Conservation (phyloP, 2,113 vertebrate genomes). For the Hylia prasina region DNA sequence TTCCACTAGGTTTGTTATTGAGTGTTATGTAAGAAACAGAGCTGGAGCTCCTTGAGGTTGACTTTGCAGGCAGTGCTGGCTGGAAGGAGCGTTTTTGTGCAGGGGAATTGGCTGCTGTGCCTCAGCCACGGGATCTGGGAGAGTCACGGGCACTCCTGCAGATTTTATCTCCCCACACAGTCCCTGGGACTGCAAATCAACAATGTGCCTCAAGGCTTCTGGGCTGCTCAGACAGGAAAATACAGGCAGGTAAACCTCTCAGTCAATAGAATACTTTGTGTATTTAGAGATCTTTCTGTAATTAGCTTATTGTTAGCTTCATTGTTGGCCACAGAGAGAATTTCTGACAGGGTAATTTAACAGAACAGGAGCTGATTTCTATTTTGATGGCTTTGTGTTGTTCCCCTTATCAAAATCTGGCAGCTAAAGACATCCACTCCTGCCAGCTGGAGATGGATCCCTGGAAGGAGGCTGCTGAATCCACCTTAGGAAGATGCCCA, state of each 20-base stretch:
- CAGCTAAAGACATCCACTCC: background rate
- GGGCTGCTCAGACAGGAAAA: background rate
- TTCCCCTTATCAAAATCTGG: background rate
- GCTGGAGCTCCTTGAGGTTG: conserved; percentile 23
- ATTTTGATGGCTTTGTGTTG: background rate
- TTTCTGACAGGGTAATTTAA: background rate
- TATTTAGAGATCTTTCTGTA: background rate
- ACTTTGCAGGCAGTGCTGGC: conserved; percentile 33
- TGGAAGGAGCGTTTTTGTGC: background rate
- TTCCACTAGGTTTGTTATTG: background rate
- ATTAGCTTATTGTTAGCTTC: background rate
- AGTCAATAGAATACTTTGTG: too few relatives aligned
- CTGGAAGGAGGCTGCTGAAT: background rate
- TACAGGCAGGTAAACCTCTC: background rate
- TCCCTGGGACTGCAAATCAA: background rate
- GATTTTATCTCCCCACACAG: background rate
- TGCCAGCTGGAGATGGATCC: background rate
- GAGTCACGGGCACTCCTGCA: background rate
- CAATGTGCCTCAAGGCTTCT: background rate
- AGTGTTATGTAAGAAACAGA: background rate
- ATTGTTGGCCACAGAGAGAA: background rate
- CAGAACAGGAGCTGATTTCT: background rate
- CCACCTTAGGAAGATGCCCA: background rate
- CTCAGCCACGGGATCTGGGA: background rate
- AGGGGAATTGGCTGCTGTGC: background rate